Evolutionary conservation across 2,113 vertebrate species (phyloP).

Genomic region (Alligator sinensis): DNA sequence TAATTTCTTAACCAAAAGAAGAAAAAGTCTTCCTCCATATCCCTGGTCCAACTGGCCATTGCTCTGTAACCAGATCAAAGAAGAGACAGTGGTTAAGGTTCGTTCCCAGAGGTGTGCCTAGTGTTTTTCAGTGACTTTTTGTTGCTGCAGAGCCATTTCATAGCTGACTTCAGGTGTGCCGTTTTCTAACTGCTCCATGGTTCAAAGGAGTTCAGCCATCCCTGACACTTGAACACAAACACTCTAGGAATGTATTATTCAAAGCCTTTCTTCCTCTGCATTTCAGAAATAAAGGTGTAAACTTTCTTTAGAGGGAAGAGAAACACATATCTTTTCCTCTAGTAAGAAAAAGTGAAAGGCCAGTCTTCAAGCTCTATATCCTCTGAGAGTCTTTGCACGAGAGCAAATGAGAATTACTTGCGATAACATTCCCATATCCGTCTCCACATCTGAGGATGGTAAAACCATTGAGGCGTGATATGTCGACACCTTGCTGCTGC

Average conservation of each 20-base stretch:
- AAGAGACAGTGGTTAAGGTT: rapidly evolving
- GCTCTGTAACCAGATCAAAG: not conserved
- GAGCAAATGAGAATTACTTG: conserved; percentile 59
- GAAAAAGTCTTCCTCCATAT: not conserved
- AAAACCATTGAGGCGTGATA: conserved; percentile 53
- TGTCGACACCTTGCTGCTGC: conserved; percentile 49
- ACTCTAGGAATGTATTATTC: conserved; percentile 66
- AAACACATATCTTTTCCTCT: conserved; percentile 17
- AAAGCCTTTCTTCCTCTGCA: conserved; percentile 24
- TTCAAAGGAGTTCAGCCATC: conserved; percentile 55
- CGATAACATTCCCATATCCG: conserved; percentile 20
- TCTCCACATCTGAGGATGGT: conserved; percentile 49
- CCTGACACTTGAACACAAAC: conserved; percentile 24
- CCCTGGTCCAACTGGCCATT: not conserved
- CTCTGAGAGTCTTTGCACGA: conserved; percentile 40
- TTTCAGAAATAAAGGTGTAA: conserved; percentile 44
- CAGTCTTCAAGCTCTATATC: not conserved
- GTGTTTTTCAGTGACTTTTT: not conserved
- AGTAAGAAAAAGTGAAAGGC: conserved; percentile 50
- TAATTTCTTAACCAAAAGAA: not conserved
- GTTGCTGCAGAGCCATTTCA: not conserved
- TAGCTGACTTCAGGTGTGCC: conserved; percentile 34
- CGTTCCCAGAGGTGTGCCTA: not conserved
- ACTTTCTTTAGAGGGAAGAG: conserved; percentile 28
- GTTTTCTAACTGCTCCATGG: conserved; percentile 10